These are phyloP conservation scores for Ptychoptera contaminata DNA, from an alignment of 2,888 invertebrate species.

Conservation along the genomic window DNA sequence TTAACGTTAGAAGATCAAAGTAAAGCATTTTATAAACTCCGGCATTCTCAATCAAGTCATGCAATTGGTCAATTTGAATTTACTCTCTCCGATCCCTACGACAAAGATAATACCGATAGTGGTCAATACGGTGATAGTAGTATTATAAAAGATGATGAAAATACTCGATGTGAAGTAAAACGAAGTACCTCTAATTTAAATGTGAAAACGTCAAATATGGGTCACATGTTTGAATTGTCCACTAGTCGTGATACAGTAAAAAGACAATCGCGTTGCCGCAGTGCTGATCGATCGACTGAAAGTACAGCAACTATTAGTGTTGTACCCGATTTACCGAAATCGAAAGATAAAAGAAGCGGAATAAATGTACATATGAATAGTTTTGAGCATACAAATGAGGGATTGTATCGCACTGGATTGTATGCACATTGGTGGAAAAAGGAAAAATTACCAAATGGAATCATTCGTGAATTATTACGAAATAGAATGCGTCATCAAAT, in stretches of 20 bases:
- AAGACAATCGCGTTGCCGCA: constrained; percentile 10
- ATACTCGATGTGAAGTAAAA: background rate
- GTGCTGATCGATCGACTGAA: constrained; percentile 14
- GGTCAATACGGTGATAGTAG: constrained; percentile 8
- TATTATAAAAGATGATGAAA: constrained; percentile 6
- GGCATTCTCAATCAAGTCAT: constrained; percentile 13
- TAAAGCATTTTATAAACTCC: background rate
- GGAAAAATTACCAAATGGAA: constrained; percentile 58
- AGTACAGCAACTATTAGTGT: constrained; percentile 14
- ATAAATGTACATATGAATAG: background rate
- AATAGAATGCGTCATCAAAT: constrained; percentile 11
- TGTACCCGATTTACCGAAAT: constrained; percentile 4
- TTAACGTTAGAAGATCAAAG: background rate
- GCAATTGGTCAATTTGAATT: constrained; percentile 23
- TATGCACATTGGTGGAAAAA: constrained; percentile 92
- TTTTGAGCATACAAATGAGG: background rate
- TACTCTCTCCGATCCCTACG: background rate
- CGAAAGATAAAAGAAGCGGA: constrained; percentile 4
- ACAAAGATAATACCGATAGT: constrained; percentile 7
- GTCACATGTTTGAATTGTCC: constrained; percentile 19
- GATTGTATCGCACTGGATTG: constrained; percentile 61
- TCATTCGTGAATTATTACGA: constrained; percentile 39
- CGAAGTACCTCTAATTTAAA: constrained; percentile 1
- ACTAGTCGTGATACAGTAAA: constrained; percentile 21
- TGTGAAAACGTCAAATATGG: background rate